Evolutionary conservation across 2,888 invertebrate genomes (phyloP), one percentile per base, ranked within the genome.

Genomic region (Drosophila conformis): DNA sequence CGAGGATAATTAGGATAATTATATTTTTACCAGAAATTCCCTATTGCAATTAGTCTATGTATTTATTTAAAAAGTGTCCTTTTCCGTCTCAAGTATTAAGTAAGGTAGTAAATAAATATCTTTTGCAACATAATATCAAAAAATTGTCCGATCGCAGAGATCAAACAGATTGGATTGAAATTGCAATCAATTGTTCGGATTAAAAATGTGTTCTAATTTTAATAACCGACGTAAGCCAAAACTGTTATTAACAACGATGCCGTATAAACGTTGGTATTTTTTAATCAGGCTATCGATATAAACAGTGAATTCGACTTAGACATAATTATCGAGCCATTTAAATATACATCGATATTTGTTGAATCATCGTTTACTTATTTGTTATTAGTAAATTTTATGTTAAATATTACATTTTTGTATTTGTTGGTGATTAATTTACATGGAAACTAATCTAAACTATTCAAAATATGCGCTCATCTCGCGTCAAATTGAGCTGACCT

Each of bases 401-500:
- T 79, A 31, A 59, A 49, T 64, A 64, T 59, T 56, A 38, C 25
- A 52, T 69, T 13, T 76, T 76, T 60, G 27, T 53, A 25, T 68
- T 53, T 67, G 51, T 63, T 75, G 46, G 42, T 58, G 27, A 35
- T 74, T 64, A 25, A 60, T 54, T 79, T 76, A 53, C 36, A 82
- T 82, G 82, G 82, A 82, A 64, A 68, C 42, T 29, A 64, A 63
- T 54, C 10, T 35, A 15, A 62, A 62, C 38, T 51, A 66, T 59
- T 69, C 73, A 15, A 87, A 88, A 80, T 89, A 78, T 82, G 90
- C 90, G 53, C 69, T 89, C 31, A 57, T 83, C 5, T 69, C 52
- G 60, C 76, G 76, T 29, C 68, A 59, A n/a, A 72, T 74, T 7
- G 83, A 82, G 33, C 27, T 88, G 7, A 72, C 53, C 27, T 63